Evolutionary conservation across 2,888 invertebrate genomes (phyloP).

Genomic region (Plebejus melissa): DNA sequence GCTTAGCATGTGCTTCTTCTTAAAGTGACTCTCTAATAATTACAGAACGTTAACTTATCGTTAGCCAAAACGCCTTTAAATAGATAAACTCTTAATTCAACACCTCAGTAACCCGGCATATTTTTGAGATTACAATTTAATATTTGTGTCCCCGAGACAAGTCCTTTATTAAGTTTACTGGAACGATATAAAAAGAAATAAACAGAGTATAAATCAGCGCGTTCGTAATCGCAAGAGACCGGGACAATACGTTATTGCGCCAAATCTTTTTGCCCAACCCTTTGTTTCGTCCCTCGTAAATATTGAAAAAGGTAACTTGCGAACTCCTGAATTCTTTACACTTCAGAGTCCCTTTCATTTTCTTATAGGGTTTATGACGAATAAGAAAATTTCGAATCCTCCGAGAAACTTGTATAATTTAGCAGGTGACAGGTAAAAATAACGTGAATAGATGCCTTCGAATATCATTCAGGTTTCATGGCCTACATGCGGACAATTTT

Average conservation of each 20-base stretch:
- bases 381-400: constrained; percentile 19
- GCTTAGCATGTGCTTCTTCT: no score
- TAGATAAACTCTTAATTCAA: no score
- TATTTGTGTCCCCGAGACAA: not conserved
- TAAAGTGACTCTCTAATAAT: no score
- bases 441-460: constrained; percentile 1
- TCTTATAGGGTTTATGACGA: constrained; percentile 25
- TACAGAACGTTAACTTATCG: no score
- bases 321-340: constrained; percentile 25
- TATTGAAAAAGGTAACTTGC: constrained; percentile 25
- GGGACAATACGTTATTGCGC: constrained; percentile 25
- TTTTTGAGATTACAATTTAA: not conserved
- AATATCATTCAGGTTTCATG: not conserved
- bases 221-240: constrained; percentile 16
- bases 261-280: constrained; percentile 26
- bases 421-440: constrained; percentile 13
- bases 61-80: no score
- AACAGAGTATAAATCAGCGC: constrained; percentile 19
- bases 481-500: not conserved
- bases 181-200: constrained; percentile 8
- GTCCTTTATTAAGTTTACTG: not conserved
- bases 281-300: constrained; percentile 25
- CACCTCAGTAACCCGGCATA: no score
- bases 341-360: constrained; percentile 4
- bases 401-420: constrained; percentile 11